Percentiles rank a stretch among this genome's conserved stretches.
These are phyloP conservation scores for Meda fulgida DNA, from an alignment of 2,797 vertebrate species.

Conservation along the genomic window DNA sequence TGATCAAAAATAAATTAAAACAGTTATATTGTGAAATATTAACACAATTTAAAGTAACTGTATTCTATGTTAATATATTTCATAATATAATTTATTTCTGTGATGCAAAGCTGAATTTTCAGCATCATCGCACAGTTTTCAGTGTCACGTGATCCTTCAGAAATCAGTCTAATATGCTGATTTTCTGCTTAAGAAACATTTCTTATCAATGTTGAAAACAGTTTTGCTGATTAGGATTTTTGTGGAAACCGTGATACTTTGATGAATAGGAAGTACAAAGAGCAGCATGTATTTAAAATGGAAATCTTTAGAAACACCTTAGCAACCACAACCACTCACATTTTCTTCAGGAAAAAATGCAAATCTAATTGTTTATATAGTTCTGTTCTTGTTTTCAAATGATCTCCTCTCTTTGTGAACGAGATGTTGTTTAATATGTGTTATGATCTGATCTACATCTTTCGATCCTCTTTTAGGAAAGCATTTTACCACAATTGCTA, in stretches of 20 bases:
- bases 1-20: neutral
- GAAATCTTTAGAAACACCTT: neutral
- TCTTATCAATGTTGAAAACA: neutral
- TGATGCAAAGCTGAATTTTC: neutral
- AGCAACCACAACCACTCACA: neutral
- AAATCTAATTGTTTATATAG: neutral
- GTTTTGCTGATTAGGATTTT: neutral
- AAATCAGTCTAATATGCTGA: neutral
- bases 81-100: neutral
- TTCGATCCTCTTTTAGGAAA: conserved; percentile 1
- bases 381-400: neutral
- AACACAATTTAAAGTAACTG: neutral
- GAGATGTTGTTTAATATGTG: neutral
- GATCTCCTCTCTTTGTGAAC: neutral
- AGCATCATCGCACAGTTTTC: neutral
- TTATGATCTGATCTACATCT: neutral
- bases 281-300: neutral
- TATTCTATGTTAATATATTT: neutral
- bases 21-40: neutral
- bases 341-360: neutral
- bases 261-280: neutral
- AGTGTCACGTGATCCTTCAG: neutral
- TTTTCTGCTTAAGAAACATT: neutral
- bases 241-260: neutral
- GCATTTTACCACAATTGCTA: neutral